Evolutionary conservation across 2,113 vertebrate species (phyloP), one percentile per base, ranked within the genome.

Genomic region (Tursiops truncatus): DNA sequence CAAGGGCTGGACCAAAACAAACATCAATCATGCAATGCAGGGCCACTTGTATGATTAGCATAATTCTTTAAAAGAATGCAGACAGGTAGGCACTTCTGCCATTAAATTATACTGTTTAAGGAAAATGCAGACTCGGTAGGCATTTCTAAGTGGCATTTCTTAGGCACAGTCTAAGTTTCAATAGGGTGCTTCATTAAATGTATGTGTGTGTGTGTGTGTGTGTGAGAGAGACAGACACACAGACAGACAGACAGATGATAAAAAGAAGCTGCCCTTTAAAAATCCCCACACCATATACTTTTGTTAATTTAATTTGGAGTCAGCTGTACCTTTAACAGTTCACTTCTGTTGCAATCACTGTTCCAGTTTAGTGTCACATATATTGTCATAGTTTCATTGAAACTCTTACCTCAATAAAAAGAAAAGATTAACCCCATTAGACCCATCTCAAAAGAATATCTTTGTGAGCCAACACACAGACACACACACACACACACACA

Each of bases 51-150:
- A 93, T 38, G 95, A 96, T 97, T 94, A 97, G 44, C 0, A 4
- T 89, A 87, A 82, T 97, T 97, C 36, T 97, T 93, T 91, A 89
- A 89, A 62, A 89, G 50, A 95, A 95, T 84, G 71, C 70, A 88
- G 67, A 44, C 73, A 86, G 74, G 65, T 89, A 79, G 20, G 8
- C 81, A 53, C 31, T 91, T 84, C 41, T 96, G 36, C 44, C 81
- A 47, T 70, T 5, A 1, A 96, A 97, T 89, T 85, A 50, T 21
- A 14, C 28, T 56, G 94, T 28, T 94, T 90, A 79, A 83, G 73
- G 77, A 97, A 95, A 80, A 79, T 73, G 26, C 56, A 95, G 47
- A 38, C 76, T 83, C 1, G 12, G n/a, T 36, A 97, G 97, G 92
- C 62, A n/a, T 88, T 90, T 93, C 70, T 90, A 87, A 96, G 89